phyloP scores from a whole-genome alignment of 2,113 vertebrate species.

The Nyctereutes procyonoides region DNA sequence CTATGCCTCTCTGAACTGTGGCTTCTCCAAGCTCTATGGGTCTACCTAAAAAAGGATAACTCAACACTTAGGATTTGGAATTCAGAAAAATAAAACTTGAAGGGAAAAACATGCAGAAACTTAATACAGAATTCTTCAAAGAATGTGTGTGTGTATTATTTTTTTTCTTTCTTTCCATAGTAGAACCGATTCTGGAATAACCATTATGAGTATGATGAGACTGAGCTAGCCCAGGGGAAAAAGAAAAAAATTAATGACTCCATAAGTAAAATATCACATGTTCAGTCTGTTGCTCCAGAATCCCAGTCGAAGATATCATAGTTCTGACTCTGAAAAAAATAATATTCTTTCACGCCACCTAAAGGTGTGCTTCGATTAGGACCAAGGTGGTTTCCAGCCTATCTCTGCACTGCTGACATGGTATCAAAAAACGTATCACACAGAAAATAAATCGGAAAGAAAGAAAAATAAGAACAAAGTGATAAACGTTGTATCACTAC shows the following conservation, averaged over 20 bases:
- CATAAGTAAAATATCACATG: conserved; percentile 72
- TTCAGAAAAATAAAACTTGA: conserved; percentile 69
- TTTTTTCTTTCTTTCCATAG: conserved; percentile 62
- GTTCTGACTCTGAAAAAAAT: conserved; percentile 62
- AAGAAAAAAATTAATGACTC: conserved; percentile 70
- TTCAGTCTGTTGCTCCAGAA: conserved; percentile 64
- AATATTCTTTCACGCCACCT: conserved; percentile 64
- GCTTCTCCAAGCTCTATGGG: neutral
- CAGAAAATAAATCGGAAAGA: neutral
- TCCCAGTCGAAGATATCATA: conserved; percentile 61
- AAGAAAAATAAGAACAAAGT: conserved; percentile 21
- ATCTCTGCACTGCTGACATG: neutral
- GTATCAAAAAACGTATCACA: conserved; percentile 16
- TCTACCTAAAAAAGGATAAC: conserved; percentile 14
- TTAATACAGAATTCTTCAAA: conserved; percentile 72
- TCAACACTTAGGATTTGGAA: conserved; percentile 29
- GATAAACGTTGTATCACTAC: neutral
- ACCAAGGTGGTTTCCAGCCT: conserved; percentile 65
- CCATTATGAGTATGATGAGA: conserved; percentile 70
- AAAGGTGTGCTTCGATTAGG: conserved; percentile 73
- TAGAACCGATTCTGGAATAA: conserved; percentile 73
- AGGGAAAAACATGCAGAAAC: conserved; percentile 71
- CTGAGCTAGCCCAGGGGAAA: conserved; percentile 52
- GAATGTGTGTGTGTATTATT: conserved; percentile 33
- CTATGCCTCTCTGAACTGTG: neutral